phyloP scores from a whole-genome alignment of 2,797 vertebrate species.

The Helarctos malayanus region DNA sequence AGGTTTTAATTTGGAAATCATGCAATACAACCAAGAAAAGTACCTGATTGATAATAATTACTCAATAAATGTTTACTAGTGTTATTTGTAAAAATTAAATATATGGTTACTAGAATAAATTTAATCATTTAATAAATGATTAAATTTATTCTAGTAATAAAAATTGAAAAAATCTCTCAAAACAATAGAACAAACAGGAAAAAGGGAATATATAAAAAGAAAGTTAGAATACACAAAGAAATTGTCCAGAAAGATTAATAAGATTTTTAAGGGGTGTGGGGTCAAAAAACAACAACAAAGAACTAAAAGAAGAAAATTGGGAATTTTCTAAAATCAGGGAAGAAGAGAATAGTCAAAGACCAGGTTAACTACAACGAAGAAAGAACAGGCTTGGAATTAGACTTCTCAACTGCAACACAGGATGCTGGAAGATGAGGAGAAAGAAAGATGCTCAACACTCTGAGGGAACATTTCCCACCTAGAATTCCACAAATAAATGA shows the following conservation, averaged over 20 bases:
- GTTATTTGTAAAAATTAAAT: not conserved
- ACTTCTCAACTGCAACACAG: not conserved
- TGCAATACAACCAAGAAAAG: not conserved
- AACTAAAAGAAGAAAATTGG: not conserved
- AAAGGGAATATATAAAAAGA: not conserved
- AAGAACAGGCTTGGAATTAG: not conserved
- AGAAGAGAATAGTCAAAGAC: not conserved
- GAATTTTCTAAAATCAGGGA: not conserved
- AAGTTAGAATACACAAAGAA: not conserved
- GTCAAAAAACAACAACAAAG: not conserved
- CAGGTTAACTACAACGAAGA: not conserved
- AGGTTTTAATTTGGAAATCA: not conserved
- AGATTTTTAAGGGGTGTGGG: not conserved
- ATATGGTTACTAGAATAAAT: not conserved
- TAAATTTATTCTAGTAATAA: no score
- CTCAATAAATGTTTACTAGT: not conserved
- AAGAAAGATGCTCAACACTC: not conserved
- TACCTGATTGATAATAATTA: not conserved
- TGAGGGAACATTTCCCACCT: not conserved
- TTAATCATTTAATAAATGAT: not conserved
- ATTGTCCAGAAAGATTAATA: not conserved
- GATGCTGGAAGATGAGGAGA: not conserved
- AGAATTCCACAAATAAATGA: not conserved
- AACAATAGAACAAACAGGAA: not conserved
- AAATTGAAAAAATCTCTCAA: not conserved